Conservation (phyloP, 2,797 vertebrate genomes). For the Leptoclinus maculatus region DNA sequence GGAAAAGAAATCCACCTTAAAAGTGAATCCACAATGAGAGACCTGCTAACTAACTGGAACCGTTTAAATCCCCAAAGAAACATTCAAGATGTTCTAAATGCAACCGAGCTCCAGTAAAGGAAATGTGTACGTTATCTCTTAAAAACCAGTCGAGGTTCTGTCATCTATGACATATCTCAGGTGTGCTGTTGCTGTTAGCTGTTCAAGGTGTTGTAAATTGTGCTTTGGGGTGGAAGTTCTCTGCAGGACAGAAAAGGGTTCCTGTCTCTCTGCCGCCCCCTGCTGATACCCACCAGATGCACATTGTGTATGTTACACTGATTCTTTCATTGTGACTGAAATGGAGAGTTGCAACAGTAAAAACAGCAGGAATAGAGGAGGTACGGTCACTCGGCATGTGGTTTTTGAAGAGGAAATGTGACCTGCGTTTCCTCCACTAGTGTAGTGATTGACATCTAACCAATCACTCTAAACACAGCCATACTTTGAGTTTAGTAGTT, state of each 20-base stretch:
- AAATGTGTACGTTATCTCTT: not conserved
- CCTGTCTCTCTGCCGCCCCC: slow-evolving; percentile 32
- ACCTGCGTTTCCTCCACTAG: not conserved
- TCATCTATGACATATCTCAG: not conserved
- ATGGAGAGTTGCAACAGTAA: not conserved
- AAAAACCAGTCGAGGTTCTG: not conserved
- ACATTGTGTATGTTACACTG: too few species aligned
- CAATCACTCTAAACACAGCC: not conserved
- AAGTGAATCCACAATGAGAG: not conserved
- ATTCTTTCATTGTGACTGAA: not conserved
- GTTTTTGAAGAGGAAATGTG: not conserved
- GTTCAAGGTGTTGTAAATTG: rapidly evolving
- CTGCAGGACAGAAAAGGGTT: not conserved
- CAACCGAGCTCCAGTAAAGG: not conserved
- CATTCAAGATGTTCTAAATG: not conserved
- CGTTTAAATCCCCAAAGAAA: not conserved
- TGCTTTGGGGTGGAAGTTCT: not conserved
- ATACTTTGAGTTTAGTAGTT: too few species aligned
- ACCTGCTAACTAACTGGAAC: not conserved
- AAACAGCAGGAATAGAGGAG: not conserved
- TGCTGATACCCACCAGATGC: not conserved
- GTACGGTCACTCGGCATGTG: not conserved
- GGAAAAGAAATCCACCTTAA: not conserved
- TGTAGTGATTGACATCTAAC: not conserved
- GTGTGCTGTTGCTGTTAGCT: not conserved